phyloP scores from a whole-genome alignment of 2,113 vertebrate genomes.

The Leptocoma aspasia region DNA sequence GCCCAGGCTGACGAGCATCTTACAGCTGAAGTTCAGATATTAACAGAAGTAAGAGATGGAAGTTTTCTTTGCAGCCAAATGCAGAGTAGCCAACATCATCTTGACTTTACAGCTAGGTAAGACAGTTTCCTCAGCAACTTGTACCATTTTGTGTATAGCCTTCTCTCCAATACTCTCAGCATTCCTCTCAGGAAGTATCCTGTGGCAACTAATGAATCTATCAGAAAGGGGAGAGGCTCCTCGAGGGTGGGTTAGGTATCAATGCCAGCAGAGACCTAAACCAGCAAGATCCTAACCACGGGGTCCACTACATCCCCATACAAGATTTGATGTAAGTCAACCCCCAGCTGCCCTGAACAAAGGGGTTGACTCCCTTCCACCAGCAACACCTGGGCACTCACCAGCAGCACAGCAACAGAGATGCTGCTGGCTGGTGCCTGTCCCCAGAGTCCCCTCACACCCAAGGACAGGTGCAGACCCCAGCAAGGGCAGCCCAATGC shows the following conservation, averaged over 20 bases:
- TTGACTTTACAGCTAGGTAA: not conserved
- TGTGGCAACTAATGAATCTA: not conserved
- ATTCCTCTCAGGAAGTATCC: not conserved
- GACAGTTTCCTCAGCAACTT: not conserved
- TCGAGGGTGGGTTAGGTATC: accelerated
- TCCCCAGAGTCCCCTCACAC: not conserved
- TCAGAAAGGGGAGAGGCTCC: not conserved
- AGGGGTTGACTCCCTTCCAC: not conserved
- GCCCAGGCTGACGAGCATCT: not conserved
- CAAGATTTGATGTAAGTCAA: not conserved
- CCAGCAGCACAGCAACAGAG: not conserved
- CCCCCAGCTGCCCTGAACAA: not conserved
- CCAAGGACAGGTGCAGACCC: accelerated
- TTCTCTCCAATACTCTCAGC: not conserved
- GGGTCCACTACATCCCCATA: accelerated
- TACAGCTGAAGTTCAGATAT: not conserved
- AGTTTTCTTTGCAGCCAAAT: not conserved
- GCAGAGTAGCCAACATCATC: not conserved
- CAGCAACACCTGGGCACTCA: not conserved
- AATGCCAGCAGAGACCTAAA: not conserved
- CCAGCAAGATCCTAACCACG: accelerated
- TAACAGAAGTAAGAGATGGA: not conserved
- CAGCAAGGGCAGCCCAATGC: not conserved
- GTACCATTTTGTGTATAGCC: not conserved
- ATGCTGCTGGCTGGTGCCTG: not conserved